Base-by-base conservation (phyloP, 2,113 vertebrate genomes). In the Rhineura floridana region DNA sequence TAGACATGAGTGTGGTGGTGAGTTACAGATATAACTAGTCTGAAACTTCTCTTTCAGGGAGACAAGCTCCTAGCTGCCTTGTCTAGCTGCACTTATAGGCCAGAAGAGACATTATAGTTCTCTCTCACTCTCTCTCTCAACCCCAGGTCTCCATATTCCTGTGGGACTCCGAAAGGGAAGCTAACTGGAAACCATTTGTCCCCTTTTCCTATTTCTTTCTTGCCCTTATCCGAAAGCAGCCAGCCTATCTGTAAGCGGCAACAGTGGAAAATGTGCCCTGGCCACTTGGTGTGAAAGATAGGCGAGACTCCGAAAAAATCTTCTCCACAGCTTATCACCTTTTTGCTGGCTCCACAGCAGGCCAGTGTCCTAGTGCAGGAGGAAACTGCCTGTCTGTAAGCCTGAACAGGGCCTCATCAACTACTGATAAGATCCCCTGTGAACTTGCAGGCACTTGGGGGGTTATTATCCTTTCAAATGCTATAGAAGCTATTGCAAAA, bases 401-500 rank as follows among this genome's bases (percentile, higher is more conserved):
- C 95, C 94, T 95, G 95, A 96, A 96, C 97, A 97, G 96, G 96
- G 95, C 95, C 96, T 97, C 97, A 97, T 97, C 97, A 96, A 96
- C 95, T 97, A 96, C 97, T 98, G 98, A 98, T 98, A 98, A 98
- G 96, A 94, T 92, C 70, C 90, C 90, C 95, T 96, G 95, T 94
- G 95, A 97, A 95, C 95, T 90, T 91, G 93, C 95, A 96, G 93
- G 69, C 96, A 93, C 95, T 93, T 92, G 63, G 87, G 94, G 90
- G 93, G 91, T 95, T 92, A 92, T 94, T 95, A 36, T 94, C 94
- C 94, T 97, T 96, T 94, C 93, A 90, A 94, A 97, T 95, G 94
- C 95, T 95, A 95, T 87, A 84, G 93, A 94, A 93, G 85, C 84
- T 52, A 93, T 88, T 81, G 89, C 63, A 87, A 86, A 79, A 88